Evolutionary conservation across 2,113 vertebrate genomes (phyloP).

Genomic region (Columbina picui): DNA sequence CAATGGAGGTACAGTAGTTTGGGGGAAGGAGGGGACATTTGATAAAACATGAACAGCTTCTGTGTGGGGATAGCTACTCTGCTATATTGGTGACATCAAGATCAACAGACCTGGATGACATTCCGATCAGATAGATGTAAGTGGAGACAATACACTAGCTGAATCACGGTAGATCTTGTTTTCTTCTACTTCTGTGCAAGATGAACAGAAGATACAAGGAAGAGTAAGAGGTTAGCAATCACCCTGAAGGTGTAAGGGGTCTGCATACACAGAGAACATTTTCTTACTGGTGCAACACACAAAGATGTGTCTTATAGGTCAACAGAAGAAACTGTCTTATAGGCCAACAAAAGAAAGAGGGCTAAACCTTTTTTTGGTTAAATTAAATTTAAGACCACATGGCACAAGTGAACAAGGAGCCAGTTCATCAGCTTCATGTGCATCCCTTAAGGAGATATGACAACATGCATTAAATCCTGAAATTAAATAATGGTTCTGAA

Average conservation of each 20-base stretch:
- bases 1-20: neutral
- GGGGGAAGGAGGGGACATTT: neutral
- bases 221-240: neutral
- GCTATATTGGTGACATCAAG: neutral
- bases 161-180: neutral
- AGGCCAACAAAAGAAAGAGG: neutral
- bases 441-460: conserved; percentile 23
- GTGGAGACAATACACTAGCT: neutral
- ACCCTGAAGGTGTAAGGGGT: neutral
- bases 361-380: neutral
- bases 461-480: conserved; percentile 14
- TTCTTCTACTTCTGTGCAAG: neutral
- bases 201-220: neutral
- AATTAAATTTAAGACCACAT: neutral
- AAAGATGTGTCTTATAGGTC: neutral
- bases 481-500: conserved; percentile 35
- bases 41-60: neutral
- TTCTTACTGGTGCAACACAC: neutral
- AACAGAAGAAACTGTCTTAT: neutral
- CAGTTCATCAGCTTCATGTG: neutral
- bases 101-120: neutral
- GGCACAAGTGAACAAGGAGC: neutral
- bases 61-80: neutral
- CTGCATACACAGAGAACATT: neutral
- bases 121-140: rapidly evolving